Percentiles rank a stretch among this genome's conserved stretches.
These are phyloP conservation scores for Aptenodytes patagonicus DNA, from an alignment of 2,113 vertebrate genomes.

Conservation along the genomic window DNA sequence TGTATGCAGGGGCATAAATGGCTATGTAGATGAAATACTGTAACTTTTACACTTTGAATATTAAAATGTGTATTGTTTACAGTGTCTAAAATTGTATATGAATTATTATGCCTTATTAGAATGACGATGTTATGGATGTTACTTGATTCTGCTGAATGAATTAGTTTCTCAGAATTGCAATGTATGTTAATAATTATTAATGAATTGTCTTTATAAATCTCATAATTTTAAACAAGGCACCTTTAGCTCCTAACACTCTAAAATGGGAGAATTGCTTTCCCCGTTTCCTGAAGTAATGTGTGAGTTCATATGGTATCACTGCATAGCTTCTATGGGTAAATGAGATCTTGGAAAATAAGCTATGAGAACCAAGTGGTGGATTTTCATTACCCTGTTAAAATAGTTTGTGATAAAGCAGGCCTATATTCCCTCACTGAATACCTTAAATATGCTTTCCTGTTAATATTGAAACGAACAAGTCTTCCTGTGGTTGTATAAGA, in stretches of 20 bases:
- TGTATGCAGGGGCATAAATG: neutral
- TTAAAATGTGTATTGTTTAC: constrained; percentile 14
- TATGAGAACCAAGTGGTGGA: neutral
- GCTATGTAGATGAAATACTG: neutral
- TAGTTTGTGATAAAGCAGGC: neutral
- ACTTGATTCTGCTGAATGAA: constrained; percentile 50
- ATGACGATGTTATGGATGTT: constrained; percentile 31
- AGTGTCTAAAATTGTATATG: neutral
- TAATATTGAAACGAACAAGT: neutral
- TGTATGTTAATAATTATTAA: constrained; percentile 55
- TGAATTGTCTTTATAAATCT: neutral
- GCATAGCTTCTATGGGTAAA: neutral
- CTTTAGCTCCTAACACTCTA: constrained; percentile 7
- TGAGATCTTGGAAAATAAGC: neutral
- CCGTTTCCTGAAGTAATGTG: neutral
- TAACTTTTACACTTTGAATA: constrained; percentile 8
- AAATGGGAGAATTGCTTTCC: constrained; percentile 12
- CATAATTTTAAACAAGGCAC: constrained; percentile 14
- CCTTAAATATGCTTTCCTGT: neutral
- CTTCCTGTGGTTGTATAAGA: neutral
- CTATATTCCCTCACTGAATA: neutral
- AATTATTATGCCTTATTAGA: constrained; percentile 40
- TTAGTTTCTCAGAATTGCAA: constrained; percentile 52
- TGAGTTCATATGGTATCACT: neutral
- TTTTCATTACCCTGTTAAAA: neutral